Evolutionary conservation across 2,888 invertebrate species (phyloP).

Genomic region (Dasysyrphus tricinctus): DNA sequence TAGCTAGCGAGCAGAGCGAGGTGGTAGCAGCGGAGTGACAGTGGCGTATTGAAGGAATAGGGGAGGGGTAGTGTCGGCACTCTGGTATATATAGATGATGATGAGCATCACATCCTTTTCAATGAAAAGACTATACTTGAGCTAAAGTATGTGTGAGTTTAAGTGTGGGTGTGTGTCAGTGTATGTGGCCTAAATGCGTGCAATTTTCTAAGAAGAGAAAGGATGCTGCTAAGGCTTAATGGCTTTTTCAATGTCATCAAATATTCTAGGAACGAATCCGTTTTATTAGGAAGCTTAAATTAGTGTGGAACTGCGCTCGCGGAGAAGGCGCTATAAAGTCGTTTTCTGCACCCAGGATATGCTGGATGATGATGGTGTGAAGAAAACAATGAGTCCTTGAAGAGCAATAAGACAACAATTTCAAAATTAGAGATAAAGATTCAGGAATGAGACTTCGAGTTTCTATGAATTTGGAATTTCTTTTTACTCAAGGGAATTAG

Average conservation of each 20-base stretch:
- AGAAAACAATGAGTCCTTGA: conserved; percentile 63
- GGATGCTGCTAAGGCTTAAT: conserved; percentile 64
- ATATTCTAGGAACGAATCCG: conserved; percentile 72
- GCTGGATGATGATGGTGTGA: conserved; percentile 26
- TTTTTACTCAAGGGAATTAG: conserved; percentile 6
- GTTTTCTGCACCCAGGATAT: neutral
- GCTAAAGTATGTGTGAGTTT: conserved; percentile 30
- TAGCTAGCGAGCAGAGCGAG: neutral
- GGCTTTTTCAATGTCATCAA: conserved; percentile 74
- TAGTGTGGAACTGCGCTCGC: conserved; percentile 40
- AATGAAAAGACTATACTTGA: conserved; percentile 49
- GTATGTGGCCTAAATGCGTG: conserved; percentile 36
- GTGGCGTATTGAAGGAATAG: neutral
- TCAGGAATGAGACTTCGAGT: conserved; percentile 4
- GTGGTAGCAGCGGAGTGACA: neutral
- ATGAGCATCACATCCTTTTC: conserved; percentile 59
- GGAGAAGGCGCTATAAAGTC: neutral
- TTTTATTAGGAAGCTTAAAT: conserved; percentile 72
- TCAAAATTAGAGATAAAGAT: conserved; percentile 27
- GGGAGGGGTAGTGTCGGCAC: neutral
- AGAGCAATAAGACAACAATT: conserved; percentile 61
- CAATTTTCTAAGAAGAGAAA: conserved; percentile 31
- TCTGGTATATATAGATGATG: conserved; percentile 5
- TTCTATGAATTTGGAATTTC: conserved; percentile 37
- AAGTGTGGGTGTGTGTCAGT: conserved; percentile 12